Base-by-base conservation (phyloP, 2,888 invertebrate species). In the Phortica okadai region DNA sequence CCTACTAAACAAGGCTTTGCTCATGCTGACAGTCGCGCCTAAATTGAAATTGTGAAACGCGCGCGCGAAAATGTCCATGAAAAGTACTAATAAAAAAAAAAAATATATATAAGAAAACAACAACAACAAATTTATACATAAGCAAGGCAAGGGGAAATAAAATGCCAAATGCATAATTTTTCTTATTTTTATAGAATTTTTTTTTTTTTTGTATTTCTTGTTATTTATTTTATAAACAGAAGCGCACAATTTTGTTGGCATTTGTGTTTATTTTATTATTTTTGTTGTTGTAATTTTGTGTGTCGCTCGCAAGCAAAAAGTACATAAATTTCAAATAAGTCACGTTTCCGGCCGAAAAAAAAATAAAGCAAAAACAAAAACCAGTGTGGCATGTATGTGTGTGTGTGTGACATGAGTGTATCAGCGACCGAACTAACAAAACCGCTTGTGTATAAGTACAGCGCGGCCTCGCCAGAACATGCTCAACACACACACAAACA, bases 321-420 rank as follows among this genome's bases (percentile, higher is more conserved):
- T 86, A 86, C 82, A 86, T 87, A 86, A 84, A 86, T 86, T 83
- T 84, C 77, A 78, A 87, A 87, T 83, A 86, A 86, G 87, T 86
- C 85, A 86, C 87, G 85, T 86, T 86, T 87, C 83, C 84, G 86
- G 82, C 78, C 54, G 45, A 72, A 72, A 72, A 25, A 56, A 56
- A 14, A 33, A 2, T 2, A 33, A 3, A 33, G 33, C 33, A 33
- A 33, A 33, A 33, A 33, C 33, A 33, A 33, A 33, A 33, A 33
- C 33, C 33, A 5, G 4, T 33, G 21, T 56, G 21, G 33, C 14
- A 44, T 33, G 25, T 72, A 2, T 72, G 70, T 56, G 50, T 50
- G 50, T 14, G 33, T 69, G 50, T 69, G 69, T 69, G 44, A n/a
- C 54, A 54, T 54, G 54, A 54, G 11, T 54, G 62, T 33, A 10